These are phyloP conservation scores for Triplophysa bombifrons DNA, from an alignment of 2,797 vertebrate species.

Conservation along the genomic window DNA sequence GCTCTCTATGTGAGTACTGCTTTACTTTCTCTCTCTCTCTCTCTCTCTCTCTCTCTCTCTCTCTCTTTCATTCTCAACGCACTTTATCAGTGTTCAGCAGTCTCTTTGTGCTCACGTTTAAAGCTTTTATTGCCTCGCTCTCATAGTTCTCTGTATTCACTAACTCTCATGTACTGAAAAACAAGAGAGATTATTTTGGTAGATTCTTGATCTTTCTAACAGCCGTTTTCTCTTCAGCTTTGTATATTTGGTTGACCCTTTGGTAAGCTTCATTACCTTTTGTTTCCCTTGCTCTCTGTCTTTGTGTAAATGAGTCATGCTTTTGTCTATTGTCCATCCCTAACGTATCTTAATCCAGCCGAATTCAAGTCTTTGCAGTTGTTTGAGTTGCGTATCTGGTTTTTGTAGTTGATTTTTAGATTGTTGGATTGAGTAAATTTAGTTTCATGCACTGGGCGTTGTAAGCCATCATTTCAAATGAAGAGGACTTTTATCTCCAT, in stretches of 20 bases:
- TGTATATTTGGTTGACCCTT: constrained; percentile 23
- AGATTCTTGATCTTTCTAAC: constrained; percentile 2
- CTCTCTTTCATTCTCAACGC: background rate
- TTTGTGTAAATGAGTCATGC: constrained; percentile 33
- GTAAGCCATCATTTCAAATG: background rate
- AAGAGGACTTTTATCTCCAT: background rate
- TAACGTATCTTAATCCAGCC: constrained; percentile 3
- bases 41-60: background rate
- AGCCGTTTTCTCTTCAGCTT: constrained; percentile 12
- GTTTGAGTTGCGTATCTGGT: constrained; percentile 1
- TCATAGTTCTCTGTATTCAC: background rate
- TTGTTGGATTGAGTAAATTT: constrained; percentile 6
- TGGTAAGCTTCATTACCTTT: constrained; percentile 18
- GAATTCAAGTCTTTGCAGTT: background rate
- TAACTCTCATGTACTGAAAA: constrained; percentile 11
- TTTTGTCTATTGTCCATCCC: constrained; percentile 40
- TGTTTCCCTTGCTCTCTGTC: constrained; percentile 5
- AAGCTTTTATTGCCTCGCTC: constrained; percentile 17
- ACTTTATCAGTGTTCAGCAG: constrained; percentile 15
- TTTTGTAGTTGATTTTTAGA: background rate
- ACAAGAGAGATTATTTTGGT: constrained; percentile 18
- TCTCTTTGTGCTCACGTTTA: constrained; percentile 17
- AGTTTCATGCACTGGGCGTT: background rate
- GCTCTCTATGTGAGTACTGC: constrained; percentile 51
- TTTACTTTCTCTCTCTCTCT: constrained; percentile 20